Conservation (phyloP, 2,113 vertebrate genomes). For the Lepus americanus region DNA sequence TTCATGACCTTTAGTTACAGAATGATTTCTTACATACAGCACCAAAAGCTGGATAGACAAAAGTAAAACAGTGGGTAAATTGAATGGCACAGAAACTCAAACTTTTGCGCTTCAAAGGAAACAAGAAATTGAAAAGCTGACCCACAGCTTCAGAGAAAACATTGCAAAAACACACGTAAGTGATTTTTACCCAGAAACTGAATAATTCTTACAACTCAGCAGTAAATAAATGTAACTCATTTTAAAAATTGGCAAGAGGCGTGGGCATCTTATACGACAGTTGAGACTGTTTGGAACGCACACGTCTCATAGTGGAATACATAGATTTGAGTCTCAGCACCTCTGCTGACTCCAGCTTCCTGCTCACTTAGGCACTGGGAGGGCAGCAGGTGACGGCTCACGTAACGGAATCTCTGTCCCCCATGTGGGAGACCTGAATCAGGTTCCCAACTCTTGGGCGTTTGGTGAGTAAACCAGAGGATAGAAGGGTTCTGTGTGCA, state of each 20-base stretch:
- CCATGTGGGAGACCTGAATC: too few relatives aligned
- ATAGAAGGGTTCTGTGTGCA: too few relatives aligned
- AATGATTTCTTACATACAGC: neutral
- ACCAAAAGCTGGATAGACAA: neutral
- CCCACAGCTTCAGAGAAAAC: neutral
- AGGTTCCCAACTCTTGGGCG: too few relatives aligned
- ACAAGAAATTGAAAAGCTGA: neutral
- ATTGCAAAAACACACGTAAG: neutral
- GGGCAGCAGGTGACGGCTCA: too few relatives aligned
- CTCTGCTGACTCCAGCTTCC: too few relatives aligned
- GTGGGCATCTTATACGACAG: too few relatives aligned
- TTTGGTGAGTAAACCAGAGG: too few relatives aligned
- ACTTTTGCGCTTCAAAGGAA: neutral
- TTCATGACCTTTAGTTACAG: neutral
- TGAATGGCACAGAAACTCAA: slow-evolving; percentile 5
- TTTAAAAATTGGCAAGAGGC: neutral
- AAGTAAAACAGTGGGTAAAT: neutral
- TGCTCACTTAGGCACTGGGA: too few relatives aligned
- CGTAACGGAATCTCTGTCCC: too few relatives aligned
- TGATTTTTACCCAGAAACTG: neutral
- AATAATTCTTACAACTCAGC: neutral
- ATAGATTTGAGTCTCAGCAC: too few relatives aligned
- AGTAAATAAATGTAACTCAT: neutral
- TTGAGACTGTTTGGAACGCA: too few relatives aligned
- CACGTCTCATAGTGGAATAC: too few relatives aligned